Percentiles rank a stretch among this genome's conserved stretches.
Conservation (phyloP, 2,888 invertebrate genomes). For the Eremobia ochroleuca region DNA sequence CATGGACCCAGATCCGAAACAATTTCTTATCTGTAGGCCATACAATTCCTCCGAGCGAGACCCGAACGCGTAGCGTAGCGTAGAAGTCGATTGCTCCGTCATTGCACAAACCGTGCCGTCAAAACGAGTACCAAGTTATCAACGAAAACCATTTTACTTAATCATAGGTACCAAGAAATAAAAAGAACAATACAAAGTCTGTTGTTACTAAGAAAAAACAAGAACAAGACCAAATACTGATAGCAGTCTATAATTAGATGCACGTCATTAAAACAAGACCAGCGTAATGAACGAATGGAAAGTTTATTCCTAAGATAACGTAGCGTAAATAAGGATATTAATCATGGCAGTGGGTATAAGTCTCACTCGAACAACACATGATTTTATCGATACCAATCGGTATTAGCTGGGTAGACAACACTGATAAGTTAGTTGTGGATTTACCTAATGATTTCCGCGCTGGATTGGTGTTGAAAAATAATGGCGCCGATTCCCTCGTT, state of each 20-base stretch:
- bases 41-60: background rate
- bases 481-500: too few relatives aligned
- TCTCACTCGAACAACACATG: slow-evolving; percentile 57
- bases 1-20: background rate
- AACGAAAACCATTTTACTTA: background rate
- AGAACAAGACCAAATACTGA: slow-evolving; percentile 40
- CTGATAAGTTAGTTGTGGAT: slow-evolving; percentile 22
- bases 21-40: too few relatives aligned
- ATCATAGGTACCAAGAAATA: background rate
- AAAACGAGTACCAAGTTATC: slow-evolving; percentile 12
- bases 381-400: slow-evolving; percentile 50
- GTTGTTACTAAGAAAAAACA: slow-evolving; percentile 41
- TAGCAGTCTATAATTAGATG: slow-evolving; percentile 54
- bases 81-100: too few relatives aligned
- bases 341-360: slow-evolving; percentile 62
- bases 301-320: slow-evolving; percentile 74
- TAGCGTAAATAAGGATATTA: slow-evolving; percentile 72
- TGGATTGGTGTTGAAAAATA: background rate
- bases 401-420: slow-evolving; percentile 27
- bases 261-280: slow-evolving; percentile 56
- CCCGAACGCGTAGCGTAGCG: background rate
- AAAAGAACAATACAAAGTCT: slow-evolving; percentile 1
- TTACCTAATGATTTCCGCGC: slow-evolving; percentile 11
- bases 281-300: slow-evolving; percentile 69
- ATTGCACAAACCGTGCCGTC: background rate